phyloP scores from a whole-genome alignment of 1,140 invertebrate species.

The Zaprionus capensis region DNA sequence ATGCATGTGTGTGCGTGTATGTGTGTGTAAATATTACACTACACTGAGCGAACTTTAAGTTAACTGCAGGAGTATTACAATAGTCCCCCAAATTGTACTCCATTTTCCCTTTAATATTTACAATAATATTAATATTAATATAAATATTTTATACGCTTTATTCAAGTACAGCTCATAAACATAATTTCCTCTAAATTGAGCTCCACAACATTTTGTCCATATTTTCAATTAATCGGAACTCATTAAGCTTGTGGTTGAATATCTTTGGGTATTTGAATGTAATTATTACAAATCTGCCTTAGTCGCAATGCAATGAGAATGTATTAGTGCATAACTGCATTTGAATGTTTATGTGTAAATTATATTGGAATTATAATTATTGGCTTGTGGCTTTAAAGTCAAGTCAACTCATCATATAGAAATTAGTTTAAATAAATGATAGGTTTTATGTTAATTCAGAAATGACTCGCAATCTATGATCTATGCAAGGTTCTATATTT shows the following conservation, averaged over 20 bases:
- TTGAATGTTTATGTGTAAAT: background rate
- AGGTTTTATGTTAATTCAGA: background rate
- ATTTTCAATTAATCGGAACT: background rate
- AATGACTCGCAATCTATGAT: background rate
- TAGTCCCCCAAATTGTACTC: background rate
- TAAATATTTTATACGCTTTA: too few relatives aligned
- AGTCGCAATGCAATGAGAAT: background rate
- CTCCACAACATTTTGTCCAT: background rate
- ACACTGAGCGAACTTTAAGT: background rate
- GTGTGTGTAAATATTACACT: background rate
- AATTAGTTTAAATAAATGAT: background rate
- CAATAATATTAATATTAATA: too few relatives aligned
- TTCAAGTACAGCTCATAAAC: too few relatives aligned
- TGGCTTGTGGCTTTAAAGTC: background rate
- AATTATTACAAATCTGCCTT: background rate
- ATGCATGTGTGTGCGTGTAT: slow-evolving; percentile 8
- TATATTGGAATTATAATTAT: too few relatives aligned
- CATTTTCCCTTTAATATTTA: background rate
- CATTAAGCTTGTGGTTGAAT: background rate
- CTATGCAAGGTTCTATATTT: background rate
- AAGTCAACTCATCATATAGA: background rate
- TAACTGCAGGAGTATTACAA: background rate
- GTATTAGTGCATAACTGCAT: background rate
- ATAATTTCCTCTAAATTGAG: background rate
- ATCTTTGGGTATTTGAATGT: background rate